A percentile compares a stretch with the other conserved stretches of the same genome.
These are phyloP conservation scores for Falco peregrinus DNA, from an alignment of 2,797 vertebrate species.

Conservation along the genomic window DNA sequence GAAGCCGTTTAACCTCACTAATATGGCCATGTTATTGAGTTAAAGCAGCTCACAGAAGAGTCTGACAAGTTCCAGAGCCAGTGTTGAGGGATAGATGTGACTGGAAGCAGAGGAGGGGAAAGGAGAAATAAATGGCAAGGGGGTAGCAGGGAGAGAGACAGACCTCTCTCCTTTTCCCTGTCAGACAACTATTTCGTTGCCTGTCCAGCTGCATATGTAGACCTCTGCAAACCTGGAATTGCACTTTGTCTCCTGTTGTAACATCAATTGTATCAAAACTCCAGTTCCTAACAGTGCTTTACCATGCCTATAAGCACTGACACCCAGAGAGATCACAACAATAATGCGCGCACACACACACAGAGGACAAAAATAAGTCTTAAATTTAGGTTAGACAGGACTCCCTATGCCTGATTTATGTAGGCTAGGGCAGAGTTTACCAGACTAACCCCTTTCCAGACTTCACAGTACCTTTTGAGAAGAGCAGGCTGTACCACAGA, in stretches of 20 bases:
- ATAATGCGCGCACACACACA: not conserved
- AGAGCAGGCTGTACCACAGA: not conserved
- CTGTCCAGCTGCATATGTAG: not conserved
- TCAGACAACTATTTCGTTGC: not conserved
- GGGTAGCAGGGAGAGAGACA: not conserved
- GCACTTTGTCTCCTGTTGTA: not conserved
- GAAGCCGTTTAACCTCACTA: constrained; percentile 29
- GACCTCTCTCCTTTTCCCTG: not conserved
- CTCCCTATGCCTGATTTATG: not conserved
- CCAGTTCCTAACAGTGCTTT: not conserved
- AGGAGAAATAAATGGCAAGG: not conserved
- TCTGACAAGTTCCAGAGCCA: constrained; percentile 42
- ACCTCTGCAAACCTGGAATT: not conserved
- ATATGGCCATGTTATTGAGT: constrained; percentile 38
- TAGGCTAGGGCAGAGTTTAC: not conserved
- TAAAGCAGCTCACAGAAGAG: constrained; percentile 16
- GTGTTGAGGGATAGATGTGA: constrained; percentile 13
- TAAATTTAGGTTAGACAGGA: not conserved
- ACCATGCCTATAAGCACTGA: not conserved
- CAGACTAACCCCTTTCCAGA: not conserved
- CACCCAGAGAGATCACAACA: not conserved
- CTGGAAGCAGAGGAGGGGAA: not conserved
- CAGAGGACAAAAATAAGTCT: not conserved
- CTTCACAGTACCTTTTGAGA: not conserved
- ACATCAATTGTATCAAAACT: not conserved